Evolutionary conservation across 2,888 invertebrate species (phyloP).

Genomic region (Girardia tigrina): DNA sequence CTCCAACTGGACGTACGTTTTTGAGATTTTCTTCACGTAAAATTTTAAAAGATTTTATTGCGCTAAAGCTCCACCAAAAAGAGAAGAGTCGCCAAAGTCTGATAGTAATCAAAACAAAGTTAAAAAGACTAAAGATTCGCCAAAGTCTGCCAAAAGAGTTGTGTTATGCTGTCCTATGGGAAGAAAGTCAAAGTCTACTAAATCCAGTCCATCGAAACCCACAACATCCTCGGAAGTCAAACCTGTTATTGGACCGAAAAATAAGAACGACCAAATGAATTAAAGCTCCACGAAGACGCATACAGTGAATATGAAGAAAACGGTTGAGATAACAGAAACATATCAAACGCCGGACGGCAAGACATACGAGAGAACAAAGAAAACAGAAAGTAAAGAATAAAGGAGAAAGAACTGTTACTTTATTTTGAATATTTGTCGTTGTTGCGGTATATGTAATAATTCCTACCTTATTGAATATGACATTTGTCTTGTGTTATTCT

Average conservation of each 20-base stretch:
- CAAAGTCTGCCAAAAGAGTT: neutral
- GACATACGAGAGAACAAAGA: neutral
- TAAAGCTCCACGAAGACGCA: neutral
- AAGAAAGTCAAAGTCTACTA: neutral
- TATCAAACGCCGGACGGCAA: neutral
- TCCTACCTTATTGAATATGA: too few relatives aligned
- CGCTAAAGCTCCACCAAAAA: neutral
- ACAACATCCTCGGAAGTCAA: neutral
- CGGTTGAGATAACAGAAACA: neutral
- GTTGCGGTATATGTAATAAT: too few relatives aligned
- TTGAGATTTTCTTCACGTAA: too few relatives aligned
- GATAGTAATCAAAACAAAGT: neutral
- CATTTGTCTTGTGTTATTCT: too few relatives aligned
- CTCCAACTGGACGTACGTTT: neutral
- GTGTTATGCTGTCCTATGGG: slow-evolving; percentile 1
- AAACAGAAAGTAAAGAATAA: neutral
- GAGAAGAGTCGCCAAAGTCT: neutral
- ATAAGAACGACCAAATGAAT: neutral
- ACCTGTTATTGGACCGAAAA: neutral
- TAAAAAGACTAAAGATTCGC: neutral
- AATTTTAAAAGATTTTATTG: too few relatives aligned
- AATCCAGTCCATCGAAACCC: neutral
- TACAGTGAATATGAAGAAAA: neutral
- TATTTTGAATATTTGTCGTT: too few relatives aligned
- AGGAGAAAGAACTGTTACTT: too few relatives aligned